Percentiles rank a stretch among this genome's conserved stretches.
These are phyloP conservation scores for Pogonomyrmex californicus DNA, from an alignment of 1,140 invertebrate genomes.

Conservation along the genomic window DNA sequence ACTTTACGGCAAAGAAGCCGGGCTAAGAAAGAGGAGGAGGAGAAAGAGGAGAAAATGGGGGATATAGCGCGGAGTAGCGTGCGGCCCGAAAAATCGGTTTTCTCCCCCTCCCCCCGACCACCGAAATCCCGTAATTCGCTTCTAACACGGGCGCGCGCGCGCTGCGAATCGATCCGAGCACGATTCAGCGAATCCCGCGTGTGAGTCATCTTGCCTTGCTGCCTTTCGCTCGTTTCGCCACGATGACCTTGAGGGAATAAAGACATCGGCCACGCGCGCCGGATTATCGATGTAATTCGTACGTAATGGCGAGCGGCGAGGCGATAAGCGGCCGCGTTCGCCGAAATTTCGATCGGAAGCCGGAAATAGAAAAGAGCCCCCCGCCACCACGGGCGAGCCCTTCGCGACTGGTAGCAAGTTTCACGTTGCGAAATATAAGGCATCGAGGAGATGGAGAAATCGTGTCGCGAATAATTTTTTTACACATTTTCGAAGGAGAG, in stretches of 20 bases:
- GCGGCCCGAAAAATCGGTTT: slow-evolving; percentile 51
- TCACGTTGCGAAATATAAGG: background rate
- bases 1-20: background rate
- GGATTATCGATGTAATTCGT: slow-evolving; percentile 62
- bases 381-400: background rate
- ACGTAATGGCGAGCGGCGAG: background rate
- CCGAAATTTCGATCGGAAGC: slow-evolving; percentile 10
- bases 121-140: slow-evolving; percentile 62
- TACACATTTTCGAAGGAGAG: background rate
- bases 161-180: slow-evolving; percentile 60
- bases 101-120: background rate
- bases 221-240: background rate
- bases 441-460: background rate
- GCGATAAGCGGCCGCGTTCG: background rate
- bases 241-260: slow-evolving; percentile 70
- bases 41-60: background rate
- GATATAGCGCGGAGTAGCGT: slow-evolving; percentile 41
- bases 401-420: background rate
- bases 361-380: background rate
- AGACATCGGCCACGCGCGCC: slow-evolving; percentile 59
- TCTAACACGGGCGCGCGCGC: background rate
- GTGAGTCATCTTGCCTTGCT: slow-evolving; percentile 71
- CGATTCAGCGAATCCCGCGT: slow-evolving; percentile 72
- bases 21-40: too few species aligned
- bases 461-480: background rate